These are phyloP conservation scores for Rutilus rutilus DNA, from an alignment of 2,113 vertebrate genomes.

Conservation along the genomic window DNA sequence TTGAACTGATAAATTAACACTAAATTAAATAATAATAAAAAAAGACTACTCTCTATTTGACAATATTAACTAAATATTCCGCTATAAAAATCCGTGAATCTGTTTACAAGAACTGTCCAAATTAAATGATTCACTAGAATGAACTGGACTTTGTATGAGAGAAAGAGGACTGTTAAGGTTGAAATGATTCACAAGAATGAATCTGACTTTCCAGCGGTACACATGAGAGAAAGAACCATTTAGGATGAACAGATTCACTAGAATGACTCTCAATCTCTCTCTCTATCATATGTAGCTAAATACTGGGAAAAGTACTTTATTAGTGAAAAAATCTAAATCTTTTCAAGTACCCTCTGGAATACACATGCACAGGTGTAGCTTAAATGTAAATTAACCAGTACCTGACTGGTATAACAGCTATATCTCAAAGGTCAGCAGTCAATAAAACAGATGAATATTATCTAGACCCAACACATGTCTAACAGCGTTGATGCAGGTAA, in stretches of 20 bases:
- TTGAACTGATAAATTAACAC: not conserved
- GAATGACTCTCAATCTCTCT: not conserved
- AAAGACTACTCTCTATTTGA: not conserved
- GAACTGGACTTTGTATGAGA: not conserved
- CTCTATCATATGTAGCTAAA: not conserved
- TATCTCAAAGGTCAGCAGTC: not conserved
- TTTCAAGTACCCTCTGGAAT: not conserved
- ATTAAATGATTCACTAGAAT: not conserved
- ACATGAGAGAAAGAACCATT: not conserved
- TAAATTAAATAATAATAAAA: not conserved
- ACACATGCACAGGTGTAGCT: not conserved
- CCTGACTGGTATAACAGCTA: not conserved
- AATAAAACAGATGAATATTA: constrained; percentile 23
- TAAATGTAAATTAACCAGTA: not conserved
- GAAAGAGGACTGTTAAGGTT: not conserved
- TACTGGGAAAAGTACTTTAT: not conserved
- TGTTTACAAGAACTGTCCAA: not conserved
- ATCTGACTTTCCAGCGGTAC: not conserved
- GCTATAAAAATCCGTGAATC: not conserved
- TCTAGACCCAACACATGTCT: constrained; percentile 44
- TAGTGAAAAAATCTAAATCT: not conserved
- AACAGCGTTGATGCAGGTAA: constrained; percentile 39
- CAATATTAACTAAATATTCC: not conserved
- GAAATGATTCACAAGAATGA: not conserved
- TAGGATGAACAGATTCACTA: not conserved